Conservation (phyloP, 1,140 invertebrate genomes). For the Pseudoatta argentina region DNA sequence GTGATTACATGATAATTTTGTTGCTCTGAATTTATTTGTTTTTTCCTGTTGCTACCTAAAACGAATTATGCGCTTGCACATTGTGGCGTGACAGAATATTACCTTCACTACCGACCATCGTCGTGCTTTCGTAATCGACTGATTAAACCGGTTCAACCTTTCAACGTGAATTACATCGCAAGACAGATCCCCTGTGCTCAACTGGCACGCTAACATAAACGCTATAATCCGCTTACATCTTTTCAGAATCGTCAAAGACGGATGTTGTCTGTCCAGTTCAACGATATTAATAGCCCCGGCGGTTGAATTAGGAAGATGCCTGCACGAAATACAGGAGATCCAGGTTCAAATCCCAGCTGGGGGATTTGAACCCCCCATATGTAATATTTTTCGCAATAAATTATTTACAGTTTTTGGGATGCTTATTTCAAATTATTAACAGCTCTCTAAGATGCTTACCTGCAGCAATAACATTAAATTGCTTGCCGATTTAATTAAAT, state of each 20-base stretch:
- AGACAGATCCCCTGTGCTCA: background rate
- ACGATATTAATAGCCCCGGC: background rate
- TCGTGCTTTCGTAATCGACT: slow-evolving; percentile 20
- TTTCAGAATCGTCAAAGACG: slow-evolving; percentile 15
- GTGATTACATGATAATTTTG: background rate
- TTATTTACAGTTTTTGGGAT: too few species aligned
- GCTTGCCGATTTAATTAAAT: too few species aligned
- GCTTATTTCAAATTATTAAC: too few species aligned
- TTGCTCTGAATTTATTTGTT: background rate
- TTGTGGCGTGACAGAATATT: background rate
- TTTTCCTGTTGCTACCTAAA: background rate
- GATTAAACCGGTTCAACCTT: slow-evolving; percentile 35
- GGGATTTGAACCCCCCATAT: too few species aligned
- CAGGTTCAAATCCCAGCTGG: too few species aligned
- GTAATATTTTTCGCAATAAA: too few species aligned
- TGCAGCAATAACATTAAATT: too few species aligned
- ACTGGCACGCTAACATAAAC: background rate
- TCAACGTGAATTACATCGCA: background rate
- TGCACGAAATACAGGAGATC: too few species aligned
- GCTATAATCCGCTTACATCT: slow-evolving; percentile 28
- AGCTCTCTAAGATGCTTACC: too few species aligned
- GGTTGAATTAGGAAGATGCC: too few species aligned
- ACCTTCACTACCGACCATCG: background rate
- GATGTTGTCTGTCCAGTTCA: background rate
- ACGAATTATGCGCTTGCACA: background rate